Evolutionary conservation across 2,888 invertebrate genomes (phyloP).

Genomic region (Achlya flavicornis): DNA sequence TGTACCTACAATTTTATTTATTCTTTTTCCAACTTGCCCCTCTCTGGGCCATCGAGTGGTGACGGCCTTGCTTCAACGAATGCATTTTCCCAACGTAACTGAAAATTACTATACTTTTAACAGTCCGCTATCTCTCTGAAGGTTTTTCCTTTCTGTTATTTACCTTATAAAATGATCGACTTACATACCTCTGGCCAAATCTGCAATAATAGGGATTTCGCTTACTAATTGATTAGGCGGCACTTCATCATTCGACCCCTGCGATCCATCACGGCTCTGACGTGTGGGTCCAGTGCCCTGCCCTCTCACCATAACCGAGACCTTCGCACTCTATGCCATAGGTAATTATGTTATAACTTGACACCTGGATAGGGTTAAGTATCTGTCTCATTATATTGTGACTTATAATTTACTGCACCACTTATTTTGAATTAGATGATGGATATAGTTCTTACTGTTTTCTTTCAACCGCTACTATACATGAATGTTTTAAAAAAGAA

Average conservation of each 20-base stretch:
- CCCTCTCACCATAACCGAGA: not conserved
- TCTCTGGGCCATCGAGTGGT: no score
- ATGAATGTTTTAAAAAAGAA: no score
- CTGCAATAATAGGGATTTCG: slow-evolving; percentile 38
- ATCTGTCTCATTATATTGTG: slow-evolving; percentile 1
- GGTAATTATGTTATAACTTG: not conserved
- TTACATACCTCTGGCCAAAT: not conserved
- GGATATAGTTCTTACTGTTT: no score
- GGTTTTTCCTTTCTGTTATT: no score
- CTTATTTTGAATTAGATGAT: no score
- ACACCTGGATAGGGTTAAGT: slow-evolving; percentile 7
- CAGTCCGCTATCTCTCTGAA: no score
- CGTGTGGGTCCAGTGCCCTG: slow-evolving; percentile 20
- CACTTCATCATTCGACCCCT: slow-evolving; percentile 66
- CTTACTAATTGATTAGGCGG: slow-evolving; percentile 53
- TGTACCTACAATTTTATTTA: no score
- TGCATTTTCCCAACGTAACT: no score
- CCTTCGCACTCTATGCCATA: not conserved
- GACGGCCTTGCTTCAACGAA: no score
- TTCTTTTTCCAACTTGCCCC: no score
- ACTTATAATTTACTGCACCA: not conserved
- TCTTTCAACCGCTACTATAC: no score
- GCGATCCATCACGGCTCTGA: slow-evolving; percentile 57
- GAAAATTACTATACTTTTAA: no score
- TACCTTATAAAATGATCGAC: not conserved